Conservation (phyloP, 2,888 invertebrate species). For the Synanthedon tipuliformis region DNA sequence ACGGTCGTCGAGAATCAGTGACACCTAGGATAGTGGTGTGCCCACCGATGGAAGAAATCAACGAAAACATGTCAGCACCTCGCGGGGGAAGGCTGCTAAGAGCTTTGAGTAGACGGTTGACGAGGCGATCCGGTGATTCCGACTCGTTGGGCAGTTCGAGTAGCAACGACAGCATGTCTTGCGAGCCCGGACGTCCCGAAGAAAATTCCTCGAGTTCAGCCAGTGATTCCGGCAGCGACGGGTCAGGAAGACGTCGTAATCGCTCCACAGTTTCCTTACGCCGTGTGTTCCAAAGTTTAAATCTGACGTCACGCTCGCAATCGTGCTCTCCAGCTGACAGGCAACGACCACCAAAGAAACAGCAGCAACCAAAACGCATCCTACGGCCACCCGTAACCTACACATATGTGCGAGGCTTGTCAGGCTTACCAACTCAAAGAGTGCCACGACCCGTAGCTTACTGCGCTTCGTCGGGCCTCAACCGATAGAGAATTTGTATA, state of each 20-base stretch:
- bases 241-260: conserved; percentile 60
- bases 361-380: conserved; percentile 78
- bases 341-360: conserved; percentile 64
- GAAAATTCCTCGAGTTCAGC: conserved; percentile 65
- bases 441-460: conserved; percentile 73
- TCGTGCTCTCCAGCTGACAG: conserved; percentile 70
- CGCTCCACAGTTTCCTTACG: conserved; percentile 76
- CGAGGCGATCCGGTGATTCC: conserved; percentile 59
- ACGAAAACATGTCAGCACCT: conserved; percentile 65
- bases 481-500: conserved; percentile 37
- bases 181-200: conserved; percentile 43
- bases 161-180: conserved; percentile 56
- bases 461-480: conserved; percentile 40
- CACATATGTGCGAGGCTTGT: conserved; percentile 83
- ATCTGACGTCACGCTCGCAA: conserved; percentile 73
- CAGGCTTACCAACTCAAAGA: conserved; percentile 84
- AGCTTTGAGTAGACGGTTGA: conserved; percentile 73
- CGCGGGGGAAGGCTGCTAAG: conserved; percentile 75
- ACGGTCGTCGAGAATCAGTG: conserved; percentile 36
- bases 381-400: conserved; percentile 82
- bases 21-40: conserved; percentile 61
- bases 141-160: conserved; percentile 56
- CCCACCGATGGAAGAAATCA: conserved; percentile 63
- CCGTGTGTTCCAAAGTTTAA: conserved; percentile 79
- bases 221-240: conserved; percentile 75